Evolutionary conservation across 2,113 vertebrate genomes (phyloP).

Genomic region (Xiphias gladius): DNA sequence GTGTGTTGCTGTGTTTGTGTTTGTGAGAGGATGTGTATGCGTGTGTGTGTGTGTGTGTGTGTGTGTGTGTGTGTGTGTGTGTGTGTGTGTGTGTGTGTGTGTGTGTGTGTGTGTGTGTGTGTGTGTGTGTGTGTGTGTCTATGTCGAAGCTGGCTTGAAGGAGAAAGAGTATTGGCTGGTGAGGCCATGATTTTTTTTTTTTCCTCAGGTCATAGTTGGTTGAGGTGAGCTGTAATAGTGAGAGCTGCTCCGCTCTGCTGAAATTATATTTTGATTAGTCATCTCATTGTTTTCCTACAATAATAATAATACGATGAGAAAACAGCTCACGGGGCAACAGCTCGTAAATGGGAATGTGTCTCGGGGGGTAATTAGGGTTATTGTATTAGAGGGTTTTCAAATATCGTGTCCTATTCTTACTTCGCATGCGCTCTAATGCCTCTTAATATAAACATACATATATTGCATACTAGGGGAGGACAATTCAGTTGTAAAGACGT

Average conservation of each 20-base stretch:
- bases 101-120: constrained; percentile 35
- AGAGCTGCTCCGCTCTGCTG: constrained; percentile 45
- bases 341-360: constrained; percentile 61
- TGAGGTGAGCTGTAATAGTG: constrained; percentile 62
- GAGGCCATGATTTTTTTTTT: constrained; percentile 77
- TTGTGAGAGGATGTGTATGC: constrained; percentile 20
- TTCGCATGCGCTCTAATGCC: constrained; percentile 84
- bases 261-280: constrained; percentile 68
- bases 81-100: constrained; percentile 32
- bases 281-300: constrained; percentile 54
- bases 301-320: constrained; percentile 44
- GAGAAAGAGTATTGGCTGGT: constrained; percentile 78
- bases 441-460: constrained; percentile 88
- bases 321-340: constrained; percentile 74
- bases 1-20: constrained; percentile 49
- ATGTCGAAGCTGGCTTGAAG: constrained; percentile 65
- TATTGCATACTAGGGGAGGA: constrained; percentile 82
- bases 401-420: constrained; percentile 87
- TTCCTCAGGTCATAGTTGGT: constrained; percentile 73
- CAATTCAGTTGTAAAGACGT: constrained; percentile 26
- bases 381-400: constrained; percentile 58
- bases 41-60: constrained; percentile 25
- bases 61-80: constrained; percentile 32
- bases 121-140: constrained; percentile 28
- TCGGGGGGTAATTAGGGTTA: constrained; percentile 49